Evolutionary conservation across 1,140 invertebrate genomes (phyloP).

Genomic region (Nasonia vitripennis): DNA sequence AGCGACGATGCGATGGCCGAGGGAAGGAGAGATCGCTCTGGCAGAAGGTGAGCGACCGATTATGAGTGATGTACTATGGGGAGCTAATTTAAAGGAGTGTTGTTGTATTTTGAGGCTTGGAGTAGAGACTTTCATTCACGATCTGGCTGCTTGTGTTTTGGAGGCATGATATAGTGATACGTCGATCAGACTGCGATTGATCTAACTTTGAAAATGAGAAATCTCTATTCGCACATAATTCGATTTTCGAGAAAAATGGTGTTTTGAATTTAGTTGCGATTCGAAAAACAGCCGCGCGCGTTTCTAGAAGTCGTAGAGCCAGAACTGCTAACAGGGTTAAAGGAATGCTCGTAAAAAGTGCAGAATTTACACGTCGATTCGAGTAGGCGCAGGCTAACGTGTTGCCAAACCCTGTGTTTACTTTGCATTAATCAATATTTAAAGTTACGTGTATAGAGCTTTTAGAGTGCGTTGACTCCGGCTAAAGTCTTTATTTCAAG

Average conservation of each 20-base stretch:
- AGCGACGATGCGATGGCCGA: conserved; percentile 71
- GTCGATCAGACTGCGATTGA: background rate
- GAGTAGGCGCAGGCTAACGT: background rate
- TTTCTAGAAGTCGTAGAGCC: background rate
- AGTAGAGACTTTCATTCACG: background rate
- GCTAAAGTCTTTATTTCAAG: too few species aligned
- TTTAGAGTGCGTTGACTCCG: background rate
- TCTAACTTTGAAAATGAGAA: background rate
- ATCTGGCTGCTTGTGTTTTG: background rate
- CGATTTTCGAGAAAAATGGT: too few species aligned
- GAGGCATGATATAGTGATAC: background rate
- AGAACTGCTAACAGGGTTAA: background rate
- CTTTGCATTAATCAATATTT: conserved; percentile 47
- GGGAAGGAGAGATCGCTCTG: conserved; percentile 65
- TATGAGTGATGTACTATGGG: background rate
- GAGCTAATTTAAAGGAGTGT: too few species aligned
- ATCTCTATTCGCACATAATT: too few species aligned
- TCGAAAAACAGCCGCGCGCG: background rate
- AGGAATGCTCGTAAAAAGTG: conserved; percentile 1
- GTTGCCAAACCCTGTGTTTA: conserved; percentile 16
- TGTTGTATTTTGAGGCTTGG: too few species aligned
- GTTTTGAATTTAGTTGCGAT: too few species aligned
- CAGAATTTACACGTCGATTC: conserved; percentile 5
- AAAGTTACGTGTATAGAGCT: background rate
- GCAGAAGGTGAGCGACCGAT: conserved; percentile 66